These are phyloP conservation scores for Oegoconia quadripuncta DNA, from an alignment of 2,888 invertebrate genomes.

Conservation along the genomic window DNA sequence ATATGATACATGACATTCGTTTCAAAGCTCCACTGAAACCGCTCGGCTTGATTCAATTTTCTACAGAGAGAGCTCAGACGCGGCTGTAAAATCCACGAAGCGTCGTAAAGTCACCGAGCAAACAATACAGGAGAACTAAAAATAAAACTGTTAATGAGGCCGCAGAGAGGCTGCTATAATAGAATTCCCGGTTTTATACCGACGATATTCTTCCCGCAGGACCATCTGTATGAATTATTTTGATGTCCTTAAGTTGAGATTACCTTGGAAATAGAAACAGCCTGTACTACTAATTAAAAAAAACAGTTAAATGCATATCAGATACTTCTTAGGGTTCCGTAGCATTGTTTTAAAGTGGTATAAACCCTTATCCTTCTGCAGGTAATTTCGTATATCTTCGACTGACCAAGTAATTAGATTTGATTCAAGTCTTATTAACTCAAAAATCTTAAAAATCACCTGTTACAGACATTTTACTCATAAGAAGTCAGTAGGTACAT, in stretches of 20 bases:
- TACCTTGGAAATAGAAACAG: background rate
- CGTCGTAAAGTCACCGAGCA: background rate
- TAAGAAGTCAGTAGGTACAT: no score
- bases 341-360: no score
- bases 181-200: background rate
- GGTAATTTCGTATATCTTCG: no score
- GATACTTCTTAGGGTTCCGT: no score
- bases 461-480: no score
- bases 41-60: background rate
- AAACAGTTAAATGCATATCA: no score
- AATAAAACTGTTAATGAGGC: conserved; percentile 1
- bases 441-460: no score
- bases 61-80: background rate
- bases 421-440: no score
- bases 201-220: background rate
- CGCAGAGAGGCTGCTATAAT: background rate
- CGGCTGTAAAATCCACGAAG: background rate
- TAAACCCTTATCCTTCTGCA: no score
- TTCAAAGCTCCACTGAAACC: background rate
- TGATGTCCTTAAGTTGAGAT: background rate
- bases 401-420: no score
- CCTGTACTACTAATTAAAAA: no score
- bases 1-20: no score
- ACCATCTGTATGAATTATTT: background rate
- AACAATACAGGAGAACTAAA: background rate